Base-by-base conservation (phyloP, 2,797 vertebrate species). In the Poecilia gillii region DNA sequence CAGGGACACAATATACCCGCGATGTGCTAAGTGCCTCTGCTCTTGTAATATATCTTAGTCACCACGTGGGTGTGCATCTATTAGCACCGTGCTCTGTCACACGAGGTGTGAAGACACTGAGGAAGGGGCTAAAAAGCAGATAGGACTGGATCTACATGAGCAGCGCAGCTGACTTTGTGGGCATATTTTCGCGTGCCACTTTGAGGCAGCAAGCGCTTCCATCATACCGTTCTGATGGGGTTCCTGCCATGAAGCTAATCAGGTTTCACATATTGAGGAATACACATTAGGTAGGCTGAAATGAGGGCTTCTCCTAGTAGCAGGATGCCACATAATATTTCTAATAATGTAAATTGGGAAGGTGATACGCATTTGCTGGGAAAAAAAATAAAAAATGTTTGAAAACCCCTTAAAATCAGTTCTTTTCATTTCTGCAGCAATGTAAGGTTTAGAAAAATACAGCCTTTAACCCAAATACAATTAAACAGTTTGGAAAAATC, bases 1-100 rank as follows among this genome's bases (percentile, higher is more conserved):
- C 87, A 71, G 86, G 92, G 88, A 93, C 92, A 92, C 88, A 91
- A 90, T 91, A 92, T 90, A 91, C 89, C 91, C 91, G 86, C 73
- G 87, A 92, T 93, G 86, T 90, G 91, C 84, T 1, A 78, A 75
- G 12, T 89, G 89, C 90, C 76, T 83, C 77, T 83, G 90, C 83
- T 88, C 87, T 81, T 81, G 88, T 86, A 89, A 89, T 89, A 73
- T 55, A 83, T 93, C 90, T 93, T 90, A 90, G 89, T 92, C 91
- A 90, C 76, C 83, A 82, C 82, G 93, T 93, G 93, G 91, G 93
- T 81, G 91, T 90, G 92, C 91, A 94, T 94, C 86, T 91, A 92
- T 94, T 93, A 92, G 88, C 92, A 81, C 88, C 73, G 88, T 88
- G 87, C 86, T 85, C 86, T 89, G 85, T 82, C 87, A 89, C 81